Percentiles rank a stretch among this genome's conserved stretches.
These are phyloP conservation scores for Ptilonorhynchus violaceus DNA, from an alignment of 2,113 vertebrate species.

Conservation along the genomic window DNA sequence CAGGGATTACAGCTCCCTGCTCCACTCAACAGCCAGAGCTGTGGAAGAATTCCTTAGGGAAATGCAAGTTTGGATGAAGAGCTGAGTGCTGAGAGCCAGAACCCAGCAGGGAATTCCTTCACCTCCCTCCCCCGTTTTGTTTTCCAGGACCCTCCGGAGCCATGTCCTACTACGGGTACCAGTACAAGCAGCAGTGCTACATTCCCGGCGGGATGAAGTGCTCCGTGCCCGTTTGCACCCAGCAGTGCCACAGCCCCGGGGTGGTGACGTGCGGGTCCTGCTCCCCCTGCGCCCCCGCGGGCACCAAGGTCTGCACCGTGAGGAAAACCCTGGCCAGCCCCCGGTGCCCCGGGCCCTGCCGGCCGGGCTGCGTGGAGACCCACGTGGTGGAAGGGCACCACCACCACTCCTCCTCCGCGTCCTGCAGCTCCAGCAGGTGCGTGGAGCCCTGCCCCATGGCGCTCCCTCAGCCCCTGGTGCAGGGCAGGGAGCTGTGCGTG, in stretches of 20 bases:
- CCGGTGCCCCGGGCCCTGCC: accelerated
- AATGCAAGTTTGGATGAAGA: background rate
- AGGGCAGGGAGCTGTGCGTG: background rate
- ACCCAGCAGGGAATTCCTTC: background rate
- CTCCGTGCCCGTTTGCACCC: accelerated
- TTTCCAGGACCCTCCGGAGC: background rate
- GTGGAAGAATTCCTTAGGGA: accelerated
- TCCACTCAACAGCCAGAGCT: background rate
- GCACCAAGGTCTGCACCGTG: accelerated
- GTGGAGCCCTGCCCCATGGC: accelerated
- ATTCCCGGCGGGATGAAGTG: background rate
- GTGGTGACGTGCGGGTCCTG: accelerated
- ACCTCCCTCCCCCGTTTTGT: background rate
- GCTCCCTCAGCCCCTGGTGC: background rate
- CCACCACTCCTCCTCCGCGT: background rate
- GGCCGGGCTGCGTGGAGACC: background rate
- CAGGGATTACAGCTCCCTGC: background rate
- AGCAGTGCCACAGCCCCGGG: accelerated
- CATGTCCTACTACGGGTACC: conserved; percentile 14
- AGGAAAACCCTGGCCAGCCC: background rate
- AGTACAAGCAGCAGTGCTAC: background rate
- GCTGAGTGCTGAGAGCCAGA: background rate
- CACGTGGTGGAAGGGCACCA: background rate
- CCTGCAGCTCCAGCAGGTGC: background rate
- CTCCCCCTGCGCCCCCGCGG: accelerated